Conservation (phyloP, 2,888 invertebrate genomes). For the Eulithis testata region DNA sequence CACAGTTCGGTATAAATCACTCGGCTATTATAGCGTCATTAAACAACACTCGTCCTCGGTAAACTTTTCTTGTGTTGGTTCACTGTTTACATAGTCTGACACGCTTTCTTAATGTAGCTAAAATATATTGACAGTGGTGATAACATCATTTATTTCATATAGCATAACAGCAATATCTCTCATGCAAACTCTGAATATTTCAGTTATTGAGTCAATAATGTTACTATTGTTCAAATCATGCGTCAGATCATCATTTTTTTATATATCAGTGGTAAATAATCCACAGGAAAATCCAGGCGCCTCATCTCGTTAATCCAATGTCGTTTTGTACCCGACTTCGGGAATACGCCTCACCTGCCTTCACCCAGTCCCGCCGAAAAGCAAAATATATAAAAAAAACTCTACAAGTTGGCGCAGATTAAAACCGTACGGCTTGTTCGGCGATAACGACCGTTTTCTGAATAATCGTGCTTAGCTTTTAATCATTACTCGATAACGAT, state of each 20-base stretch:
- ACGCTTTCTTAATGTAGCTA: constrained; percentile 7
- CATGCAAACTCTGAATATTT: too few relatives aligned
- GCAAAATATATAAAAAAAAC: constrained; percentile 26
- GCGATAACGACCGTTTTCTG: constrained; percentile 37
- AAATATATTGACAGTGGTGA: constrained; percentile 9
- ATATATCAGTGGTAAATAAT: constrained; percentile 10
- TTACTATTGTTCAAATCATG: background rate
- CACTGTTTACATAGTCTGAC: constrained; percentile 25
- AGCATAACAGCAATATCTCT: too few relatives aligned
- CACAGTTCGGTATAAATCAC: constrained; percentile 41
- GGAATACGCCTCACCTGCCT: constrained; percentile 48
- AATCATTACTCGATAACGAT: constrained; percentile 37
- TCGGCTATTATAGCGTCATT: constrained; percentile 38
- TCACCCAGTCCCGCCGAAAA: constrained; percentile 39
- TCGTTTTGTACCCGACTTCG: constrained; percentile 40
- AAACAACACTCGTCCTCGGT: constrained; percentile 37
- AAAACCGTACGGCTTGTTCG: constrained; percentile 32
- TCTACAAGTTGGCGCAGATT: constrained; percentile 33
- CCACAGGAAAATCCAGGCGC: background rate
- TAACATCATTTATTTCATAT: background rate
- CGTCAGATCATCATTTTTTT: constrained; percentile 7
- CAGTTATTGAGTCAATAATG: too few relatives aligned
- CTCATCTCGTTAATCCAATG: constrained; percentile 21
- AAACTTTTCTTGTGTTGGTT: constrained; percentile 31
- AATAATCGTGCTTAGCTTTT: constrained; percentile 37